Evolutionary conservation across 35 echinoderm and acorn worm genomes (phyloP), one percentile per base, ranked within the genome.

Genomic region (Heliocidaris tuberculata): DNA sequence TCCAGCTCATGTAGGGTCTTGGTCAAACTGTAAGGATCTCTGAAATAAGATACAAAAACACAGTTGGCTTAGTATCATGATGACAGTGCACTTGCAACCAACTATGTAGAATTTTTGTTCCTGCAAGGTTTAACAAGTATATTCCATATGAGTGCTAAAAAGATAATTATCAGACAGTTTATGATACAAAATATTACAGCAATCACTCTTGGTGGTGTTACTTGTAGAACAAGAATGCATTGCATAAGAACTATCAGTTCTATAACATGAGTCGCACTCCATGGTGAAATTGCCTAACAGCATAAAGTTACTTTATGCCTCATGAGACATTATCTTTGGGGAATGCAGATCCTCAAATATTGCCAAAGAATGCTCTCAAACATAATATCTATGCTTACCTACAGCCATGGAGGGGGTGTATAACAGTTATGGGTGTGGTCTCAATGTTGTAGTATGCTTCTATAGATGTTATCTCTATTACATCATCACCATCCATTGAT

Each of bases 331-430:
- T 42, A 42, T 42, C 1, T 42, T 42, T 3, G 35, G 35, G 35
- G 35, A 42, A 42, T 42, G 35, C 35, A 42, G 35, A 42, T 42
- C 35, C 35, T 3, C 35, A 42, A 42, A 42, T 42, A 42, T 42
- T 42, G 35, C 35, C 35, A 42, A 42, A 42, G 35, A 42, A 42
- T 42, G 35, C 35, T 42, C 35, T 42, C 35, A 42, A 42, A 42
- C 35, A 42, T 42, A 42, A 42, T 3, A 42, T 42, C 35, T 3
- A 24, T 10, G 11, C 97, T 97, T 94, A 97, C 97, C 97, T 97
- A 85, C 96, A 97, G 5, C 96, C 97, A 94, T 99, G 96, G 32
- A 99, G 95, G 7, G 98, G 97, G 95, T 99, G 98, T 86, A 99
- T 97, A 21, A 99, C 90, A 2, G 95, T 92, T 0, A 96, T 50